Evolutionary conservation across 2,888 invertebrate genomes (phyloP).

Genomic region (Orchestes rusci): DNA sequence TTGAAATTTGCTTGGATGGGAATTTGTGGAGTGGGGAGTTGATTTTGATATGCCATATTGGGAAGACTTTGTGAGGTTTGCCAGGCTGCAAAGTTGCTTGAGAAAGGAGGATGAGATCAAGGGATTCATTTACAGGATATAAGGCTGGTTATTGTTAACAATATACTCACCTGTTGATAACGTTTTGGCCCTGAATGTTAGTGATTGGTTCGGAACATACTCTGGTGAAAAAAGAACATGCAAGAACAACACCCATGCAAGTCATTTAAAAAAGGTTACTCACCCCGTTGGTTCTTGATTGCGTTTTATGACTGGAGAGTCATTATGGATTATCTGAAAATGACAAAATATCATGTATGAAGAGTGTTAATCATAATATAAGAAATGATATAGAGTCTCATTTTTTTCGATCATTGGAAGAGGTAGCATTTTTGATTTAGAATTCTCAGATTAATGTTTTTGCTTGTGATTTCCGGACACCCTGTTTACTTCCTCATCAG

Average conservation of each 20-base stretch:
- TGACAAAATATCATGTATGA: constrained; percentile 9
- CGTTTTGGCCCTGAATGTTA: constrained; percentile 18
- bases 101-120: not conserved
- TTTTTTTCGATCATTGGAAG: too few species aligned
- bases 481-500: too few species aligned
- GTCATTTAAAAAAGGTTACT: constrained; percentile 36
- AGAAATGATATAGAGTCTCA: too few species aligned
- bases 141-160: constrained; percentile 2
- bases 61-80: constrained; percentile 27
- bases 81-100: constrained; percentile 5
- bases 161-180: constrained; percentile 1
- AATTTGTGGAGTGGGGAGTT: too few species aligned
- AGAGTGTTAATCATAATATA: too few species aligned
- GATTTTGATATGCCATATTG: too few species aligned
- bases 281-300: constrained; percentile 53
- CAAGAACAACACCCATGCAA: too few species aligned
- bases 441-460: too few species aligned
- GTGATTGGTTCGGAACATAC: constrained; percentile 28
- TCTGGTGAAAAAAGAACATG: constrained; percentile 20
- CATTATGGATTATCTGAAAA: constrained; percentile 60
- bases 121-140: constrained; percentile 5
- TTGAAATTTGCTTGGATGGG: too few species aligned
- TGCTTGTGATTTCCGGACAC: too few species aligned
- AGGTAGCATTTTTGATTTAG: too few species aligned
- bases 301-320: constrained; percentile 47